phyloP scores from a whole-genome alignment of 2,113 vertebrate species.

The Campylomormyrus tamandua region DNA sequence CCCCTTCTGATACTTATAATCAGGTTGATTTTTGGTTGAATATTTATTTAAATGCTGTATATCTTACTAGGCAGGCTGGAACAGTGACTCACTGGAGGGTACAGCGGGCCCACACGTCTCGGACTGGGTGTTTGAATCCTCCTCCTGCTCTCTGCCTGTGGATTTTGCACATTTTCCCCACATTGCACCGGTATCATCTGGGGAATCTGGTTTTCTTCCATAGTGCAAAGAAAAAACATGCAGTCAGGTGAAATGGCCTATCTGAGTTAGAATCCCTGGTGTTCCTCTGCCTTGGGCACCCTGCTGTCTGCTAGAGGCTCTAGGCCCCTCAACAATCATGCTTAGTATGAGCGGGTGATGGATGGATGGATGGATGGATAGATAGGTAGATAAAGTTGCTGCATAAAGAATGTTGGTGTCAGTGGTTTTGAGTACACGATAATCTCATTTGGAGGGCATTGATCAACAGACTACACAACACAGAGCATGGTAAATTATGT shows the following conservation, averaged over 20 bases:
- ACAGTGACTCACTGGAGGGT: not conserved
- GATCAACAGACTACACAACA: not conserved
- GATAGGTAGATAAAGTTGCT: not conserved
- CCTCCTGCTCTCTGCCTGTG: not conserved
- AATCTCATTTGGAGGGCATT: not conserved
- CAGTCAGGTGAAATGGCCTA: not conserved
- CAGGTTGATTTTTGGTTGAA: not conserved
- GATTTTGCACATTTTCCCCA: not conserved
- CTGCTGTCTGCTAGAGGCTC: not conserved
- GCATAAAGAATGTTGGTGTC: not conserved
- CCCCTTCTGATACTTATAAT: not conserved
- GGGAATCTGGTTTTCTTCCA: not conserved
- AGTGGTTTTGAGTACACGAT: not conserved
- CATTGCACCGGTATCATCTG: not conserved
- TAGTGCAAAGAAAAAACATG: not conserved
- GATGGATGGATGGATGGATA: not conserved
- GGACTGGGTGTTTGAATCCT: not conserved
- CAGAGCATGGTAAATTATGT: not conserved
- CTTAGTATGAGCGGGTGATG: not conserved
- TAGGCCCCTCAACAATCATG: not conserved
- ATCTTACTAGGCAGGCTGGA: not conserved
- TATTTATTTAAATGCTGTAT: not conserved
- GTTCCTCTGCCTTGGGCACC: not conserved
- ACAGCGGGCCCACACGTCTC: not conserved
- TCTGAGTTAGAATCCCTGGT: not conserved